Conservation (phyloP, 2,797 vertebrate genomes). For the Gobionotothen gibberifrons region DNA sequence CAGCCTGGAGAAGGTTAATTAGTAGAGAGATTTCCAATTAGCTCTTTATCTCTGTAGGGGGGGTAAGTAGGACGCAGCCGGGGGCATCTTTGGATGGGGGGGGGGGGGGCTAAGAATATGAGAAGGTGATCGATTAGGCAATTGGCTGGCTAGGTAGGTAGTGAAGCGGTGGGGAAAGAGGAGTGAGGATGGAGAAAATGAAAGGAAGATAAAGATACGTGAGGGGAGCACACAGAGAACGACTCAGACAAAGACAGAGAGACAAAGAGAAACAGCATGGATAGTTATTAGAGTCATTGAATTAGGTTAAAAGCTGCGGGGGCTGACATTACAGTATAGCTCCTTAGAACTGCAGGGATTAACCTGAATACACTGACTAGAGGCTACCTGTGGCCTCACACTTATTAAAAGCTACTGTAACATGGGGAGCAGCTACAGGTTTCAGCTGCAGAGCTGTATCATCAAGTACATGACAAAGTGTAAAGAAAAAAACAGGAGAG, state of each 20-base stretch:
- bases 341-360: slow-evolving; percentile 23
- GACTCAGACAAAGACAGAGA: neutral
- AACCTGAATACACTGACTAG: neutral
- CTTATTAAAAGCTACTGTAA: neutral
- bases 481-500: neutral
- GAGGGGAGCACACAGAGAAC: neutral
- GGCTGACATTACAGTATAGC: slow-evolving; percentile 16
- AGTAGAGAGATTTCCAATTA: slow-evolving; percentile 86
- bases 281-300: slow-evolving; percentile 2
- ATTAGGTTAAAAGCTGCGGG: neutral
- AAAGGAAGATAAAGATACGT: neutral
- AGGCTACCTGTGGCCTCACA: slow-evolving; percentile 12
- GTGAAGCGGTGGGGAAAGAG: slow-evolving; percentile 15
- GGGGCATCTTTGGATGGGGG: slow-evolving; percentile 51
- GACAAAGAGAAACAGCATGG: slow-evolving; percentile 5
- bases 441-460: neutral
- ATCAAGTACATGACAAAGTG: neutral
- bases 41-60: slow-evolving; percentile 83
- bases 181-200: neutral
- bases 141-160: slow-evolving; percentile 28
- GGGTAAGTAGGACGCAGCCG: slow-evolving; percentile 84
- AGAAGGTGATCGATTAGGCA: slow-evolving; percentile 50
- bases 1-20: slow-evolving; percentile 86
- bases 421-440: neutral
- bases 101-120: slow-evolving; percentile 13